Evolutionary conservation across 2,113 vertebrate species (phyloP).

Genomic region (Neotoma lepida): DNA sequence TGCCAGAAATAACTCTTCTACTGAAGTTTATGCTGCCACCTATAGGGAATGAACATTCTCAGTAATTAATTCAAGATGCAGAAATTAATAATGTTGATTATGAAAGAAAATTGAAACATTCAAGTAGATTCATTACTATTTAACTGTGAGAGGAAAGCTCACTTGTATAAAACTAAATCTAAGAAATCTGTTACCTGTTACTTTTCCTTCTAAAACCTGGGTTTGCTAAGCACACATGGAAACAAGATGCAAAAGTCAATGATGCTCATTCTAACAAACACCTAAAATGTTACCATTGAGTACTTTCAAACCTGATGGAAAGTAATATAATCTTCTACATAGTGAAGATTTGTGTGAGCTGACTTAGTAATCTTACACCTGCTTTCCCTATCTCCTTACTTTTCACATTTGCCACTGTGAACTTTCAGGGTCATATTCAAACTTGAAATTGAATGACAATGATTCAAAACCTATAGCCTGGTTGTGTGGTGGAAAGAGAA

Average conservation of each 20-base stretch:
- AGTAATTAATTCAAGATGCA: slow-evolving; percentile 66
- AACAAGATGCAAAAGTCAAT: not conserved
- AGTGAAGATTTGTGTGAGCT: slow-evolving; percentile 9
- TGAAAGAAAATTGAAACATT: slow-evolving; percentile 66
- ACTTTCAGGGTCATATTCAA: not conserved
- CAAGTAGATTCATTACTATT: slow-evolving; percentile 57
- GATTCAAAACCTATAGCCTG: not conserved
- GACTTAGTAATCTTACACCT: not conserved
- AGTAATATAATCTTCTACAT: not conserved
- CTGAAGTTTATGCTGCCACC: slow-evolving; percentile 55
- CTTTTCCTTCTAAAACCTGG: slow-evolving; percentile 10
- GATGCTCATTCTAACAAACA: not conserved
- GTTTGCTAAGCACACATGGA: not conserved
- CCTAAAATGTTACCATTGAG: not conserved
- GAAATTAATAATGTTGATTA: slow-evolving; percentile 66
- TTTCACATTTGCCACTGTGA: not conserved
- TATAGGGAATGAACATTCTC: slow-evolving; percentile 65
- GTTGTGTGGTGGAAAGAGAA: not conserved
- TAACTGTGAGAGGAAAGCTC: slow-evolving; percentile 46
- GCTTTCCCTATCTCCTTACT: not conserved
- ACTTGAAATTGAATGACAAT: not conserved
- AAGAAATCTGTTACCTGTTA: not conserved
- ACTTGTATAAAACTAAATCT: slow-evolving; percentile 55
- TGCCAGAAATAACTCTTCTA: slow-evolving; percentile 26
- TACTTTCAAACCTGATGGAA: not conserved